phyloP scores from a whole-genome alignment of 2,797 vertebrate genomes.

The Ctenosaura bakeri region DNA sequence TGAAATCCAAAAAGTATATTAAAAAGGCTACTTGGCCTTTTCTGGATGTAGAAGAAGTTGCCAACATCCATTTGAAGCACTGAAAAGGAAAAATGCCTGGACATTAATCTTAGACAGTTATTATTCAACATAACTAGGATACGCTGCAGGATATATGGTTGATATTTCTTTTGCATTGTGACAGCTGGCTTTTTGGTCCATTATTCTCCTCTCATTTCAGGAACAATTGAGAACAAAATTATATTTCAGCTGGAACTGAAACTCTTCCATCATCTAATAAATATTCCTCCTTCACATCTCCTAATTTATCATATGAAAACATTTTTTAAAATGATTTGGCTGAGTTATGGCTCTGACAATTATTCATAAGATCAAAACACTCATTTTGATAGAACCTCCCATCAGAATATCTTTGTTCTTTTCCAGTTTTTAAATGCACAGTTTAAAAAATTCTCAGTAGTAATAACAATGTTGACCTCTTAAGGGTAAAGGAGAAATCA shows the following conservation, averaged over 20 bases:
- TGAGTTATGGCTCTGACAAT: background rate
- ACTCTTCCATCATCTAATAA: background rate
- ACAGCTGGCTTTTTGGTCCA: conserved; percentile 10
- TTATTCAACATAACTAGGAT: conserved; percentile 47
- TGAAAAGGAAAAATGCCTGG: conserved; percentile 58
- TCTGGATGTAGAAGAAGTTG: conserved; percentile 65
- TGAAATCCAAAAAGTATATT: conserved; percentile 75
- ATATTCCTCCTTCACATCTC: conserved; percentile 13
- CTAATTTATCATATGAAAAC: background rate
- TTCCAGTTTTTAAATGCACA: background rate
- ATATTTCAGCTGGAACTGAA: background rate
- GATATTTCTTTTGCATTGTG: conserved; percentile 53
- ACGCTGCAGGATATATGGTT: conserved; percentile 7
- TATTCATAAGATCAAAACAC: background rate
- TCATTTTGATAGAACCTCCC: background rate
- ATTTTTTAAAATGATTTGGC: background rate
- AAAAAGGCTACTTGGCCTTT: conserved; percentile 76
- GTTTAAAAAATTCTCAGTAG: conserved; percentile 6
- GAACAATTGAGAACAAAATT: conserved; percentile 32
- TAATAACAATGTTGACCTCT: background rate
- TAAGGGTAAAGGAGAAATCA: background rate
- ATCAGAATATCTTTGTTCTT: conserved; percentile 20
- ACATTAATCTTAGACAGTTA: conserved; percentile 72
- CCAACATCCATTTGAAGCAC: conserved; percentile 71
- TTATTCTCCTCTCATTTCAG: conserved; percentile 5